Evolutionary conservation across 2,888 invertebrate species (phyloP), one percentile per base, ranked within the genome.

Genomic region (Hetaerina titia): DNA sequence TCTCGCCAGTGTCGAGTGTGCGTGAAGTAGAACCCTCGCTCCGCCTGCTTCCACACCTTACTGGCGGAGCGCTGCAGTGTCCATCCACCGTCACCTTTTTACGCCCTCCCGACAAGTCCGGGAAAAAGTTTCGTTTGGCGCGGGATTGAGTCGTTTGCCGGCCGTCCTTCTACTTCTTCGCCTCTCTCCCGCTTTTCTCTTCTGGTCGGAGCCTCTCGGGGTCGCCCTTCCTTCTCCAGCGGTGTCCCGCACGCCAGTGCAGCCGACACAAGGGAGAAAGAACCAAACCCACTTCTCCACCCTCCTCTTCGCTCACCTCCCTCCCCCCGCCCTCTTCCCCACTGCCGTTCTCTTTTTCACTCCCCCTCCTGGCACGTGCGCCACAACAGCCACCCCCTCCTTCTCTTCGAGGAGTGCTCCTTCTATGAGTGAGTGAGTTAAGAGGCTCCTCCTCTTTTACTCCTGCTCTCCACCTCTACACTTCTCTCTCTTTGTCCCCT

Each of bases 241-340:
- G 92, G 92, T 92, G 74, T 92, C 92, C 92, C 92, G 92, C 69
- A 74, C 92, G 92, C 57, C 92, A 92, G 57, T 92, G 92, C 92
- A 92, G 92, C 74, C 69, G 92, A 74, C 92, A 81, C 81, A 13
- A 81, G 31, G 63, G 90, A 64, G 90, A 45, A 25, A 90, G 90
- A 69, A 17, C 13, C 45, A 58, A 57, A 57, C 89, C 57, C 9
- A 56, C 45, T 31, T 56, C 89, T 90, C 45, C 92, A 64, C 92
- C 56, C 88, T 88, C 45, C 88, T 13, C 60, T n/a, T 63, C 63
- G 58, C 69, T 60, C 45, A 56, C 92, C 92, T 81, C 13, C 92
- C 92, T 69, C 56, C 90, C 22, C 17, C 31, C 63, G 2, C 89
- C 60, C 56, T 13, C 6, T 25, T 64, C 56, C 89, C 17, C 57